A percentile compares a stretch with the other conserved stretches of the same genome.
phyloP scores from a whole-genome alignment of 2,888 invertebrate species.

The Monochamus alternatus region DNA sequence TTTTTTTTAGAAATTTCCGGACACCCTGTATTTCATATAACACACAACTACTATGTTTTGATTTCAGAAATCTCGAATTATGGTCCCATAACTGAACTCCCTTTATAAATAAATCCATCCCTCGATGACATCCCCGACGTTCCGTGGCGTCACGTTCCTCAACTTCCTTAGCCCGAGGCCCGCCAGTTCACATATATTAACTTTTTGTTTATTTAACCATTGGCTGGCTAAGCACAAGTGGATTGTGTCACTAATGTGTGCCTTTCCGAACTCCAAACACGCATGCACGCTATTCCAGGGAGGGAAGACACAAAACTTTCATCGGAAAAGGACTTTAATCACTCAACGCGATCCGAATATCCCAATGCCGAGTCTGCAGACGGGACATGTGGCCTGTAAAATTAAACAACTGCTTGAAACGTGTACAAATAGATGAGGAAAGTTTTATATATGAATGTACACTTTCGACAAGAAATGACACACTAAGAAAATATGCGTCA shows the following conservation, averaged over 20 bases:
- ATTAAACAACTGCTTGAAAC: conserved; percentile 13
- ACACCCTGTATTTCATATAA: too few relatives aligned
- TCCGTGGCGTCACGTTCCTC: not conserved
- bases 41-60: too few relatives aligned
- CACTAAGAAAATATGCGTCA: too few relatives aligned
- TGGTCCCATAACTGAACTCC: too few relatives aligned
- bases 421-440: not conserved
- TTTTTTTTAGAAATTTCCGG: too few relatives aligned
- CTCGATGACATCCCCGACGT: too few relatives aligned
- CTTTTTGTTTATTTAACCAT: not conserved
- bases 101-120: too few relatives aligned
- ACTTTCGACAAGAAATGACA: too few relatives aligned
- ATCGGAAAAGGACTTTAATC: conserved; percentile 26
- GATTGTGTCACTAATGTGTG: not conserved
- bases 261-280: not conserved
- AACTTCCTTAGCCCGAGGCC: not conserved
- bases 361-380: not conserved
- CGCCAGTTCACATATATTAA: not conserved
- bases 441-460: not conserved
- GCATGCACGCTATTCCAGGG: conserved; percentile 3
- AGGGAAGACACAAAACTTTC: conserved; percentile 22
- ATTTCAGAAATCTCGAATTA: too few relatives aligned
- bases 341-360: conserved; percentile 14
- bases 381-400: conserved; percentile 20
- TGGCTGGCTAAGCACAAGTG: not conserved